A percentile compares a stretch with the other conserved stretches of the same genome.
Evolutionary conservation across 1,140 invertebrate genomes (phyloP).

Genomic region (Alviniconcha marisindica): DNA sequence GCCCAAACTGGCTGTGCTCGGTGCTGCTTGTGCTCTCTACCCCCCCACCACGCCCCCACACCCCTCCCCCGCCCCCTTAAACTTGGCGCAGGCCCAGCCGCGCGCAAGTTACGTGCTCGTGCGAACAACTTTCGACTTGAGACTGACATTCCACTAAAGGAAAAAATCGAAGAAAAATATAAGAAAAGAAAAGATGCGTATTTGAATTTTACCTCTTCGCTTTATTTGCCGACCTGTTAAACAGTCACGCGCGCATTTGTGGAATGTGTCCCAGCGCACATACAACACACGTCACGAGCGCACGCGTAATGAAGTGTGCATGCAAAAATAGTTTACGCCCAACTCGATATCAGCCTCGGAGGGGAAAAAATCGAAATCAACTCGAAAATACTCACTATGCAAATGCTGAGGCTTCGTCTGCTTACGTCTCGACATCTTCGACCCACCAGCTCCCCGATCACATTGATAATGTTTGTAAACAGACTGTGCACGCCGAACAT

Average conservation of each 20-base stretch:
- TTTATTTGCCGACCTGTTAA: slow-evolving; percentile 6
- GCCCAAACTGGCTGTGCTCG: slow-evolving; percentile 39
- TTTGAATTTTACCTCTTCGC: too few relatives aligned
- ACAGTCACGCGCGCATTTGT: slow-evolving; percentile 40
- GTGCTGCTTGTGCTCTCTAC: too few relatives aligned
- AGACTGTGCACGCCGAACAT: slow-evolving; percentile 45
- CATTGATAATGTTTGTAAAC: slow-evolving; percentile 45
- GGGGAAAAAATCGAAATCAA: slow-evolving; percentile 33
- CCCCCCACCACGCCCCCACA: too few relatives aligned
- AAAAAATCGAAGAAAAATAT: too few relatives aligned
- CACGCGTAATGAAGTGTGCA: slow-evolving; percentile 67
- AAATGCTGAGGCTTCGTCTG: slow-evolving; percentile 66
- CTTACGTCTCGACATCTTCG: slow-evolving; percentile 67
- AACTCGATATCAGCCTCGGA: slow-evolving; percentile 30
- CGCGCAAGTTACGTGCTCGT: slow-evolving; percentile 37
- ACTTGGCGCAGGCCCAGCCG: slow-evolving; percentile 32
- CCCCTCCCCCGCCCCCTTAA: not conserved
- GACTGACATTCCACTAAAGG: not conserved
- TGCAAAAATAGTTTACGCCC: slow-evolving; percentile 56
- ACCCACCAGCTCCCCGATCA: slow-evolving; percentile 32
- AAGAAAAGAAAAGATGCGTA: too few relatives aligned
- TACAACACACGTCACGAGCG: slow-evolving; percentile 54
- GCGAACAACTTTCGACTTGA: slow-evolving; percentile 33
- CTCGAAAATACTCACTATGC: slow-evolving; percentile 58
- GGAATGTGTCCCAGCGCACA: slow-evolving; percentile 48